Conservation (phyloP, 2,888 invertebrate genomes). For the Cephus pygmeus region DNA sequence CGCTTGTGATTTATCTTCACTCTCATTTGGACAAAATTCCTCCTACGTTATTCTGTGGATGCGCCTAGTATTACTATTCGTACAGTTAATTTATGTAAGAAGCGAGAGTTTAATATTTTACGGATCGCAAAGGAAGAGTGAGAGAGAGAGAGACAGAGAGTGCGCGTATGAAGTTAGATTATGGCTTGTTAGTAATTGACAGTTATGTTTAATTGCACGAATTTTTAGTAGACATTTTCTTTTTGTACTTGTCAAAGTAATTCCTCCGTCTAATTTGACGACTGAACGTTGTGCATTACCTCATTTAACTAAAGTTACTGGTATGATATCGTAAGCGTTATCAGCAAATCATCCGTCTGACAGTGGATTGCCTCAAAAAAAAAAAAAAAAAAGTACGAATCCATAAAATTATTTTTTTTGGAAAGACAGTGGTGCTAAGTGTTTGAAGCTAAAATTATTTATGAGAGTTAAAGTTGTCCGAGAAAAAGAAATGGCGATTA, state of each 20-base stretch:
- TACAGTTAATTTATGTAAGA: conserved; percentile 35
- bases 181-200: conserved; percentile 39
- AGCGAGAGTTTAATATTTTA: conserved; percentile 33
- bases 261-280: conserved; percentile 47
- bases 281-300: conserved; percentile 59
- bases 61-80: conserved; percentile 59
- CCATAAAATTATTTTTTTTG: conserved; percentile 50
- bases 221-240: conserved; percentile 9
- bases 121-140: not conserved
- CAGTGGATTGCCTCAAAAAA: conserved; percentile 56
- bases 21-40: conserved; percentile 41
- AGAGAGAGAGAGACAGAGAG: too few relatives aligned
- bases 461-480: conserved; percentile 40
- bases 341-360: conserved; percentile 57
- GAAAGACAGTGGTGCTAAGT: conserved; percentile 48
- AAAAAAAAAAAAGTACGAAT: conserved; percentile 33
- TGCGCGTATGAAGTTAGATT: conserved; percentile 27
- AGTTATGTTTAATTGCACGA: conserved; percentile 11
- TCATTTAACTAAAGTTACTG: conserved; percentile 60
- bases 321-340: conserved; percentile 46
- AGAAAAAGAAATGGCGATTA: conserved; percentile 34
- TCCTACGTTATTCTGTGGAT: conserved; percentile 52
- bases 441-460: conserved; percentile 44
- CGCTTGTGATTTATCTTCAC: not conserved
- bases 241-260: conserved; percentile 40